A percentile compares a stretch with the other conserved stretches of the same genome.
phyloP scores from a whole-genome alignment of 2,888 invertebrate genomes.

The Pyrrhosoma nymphula region DNA sequence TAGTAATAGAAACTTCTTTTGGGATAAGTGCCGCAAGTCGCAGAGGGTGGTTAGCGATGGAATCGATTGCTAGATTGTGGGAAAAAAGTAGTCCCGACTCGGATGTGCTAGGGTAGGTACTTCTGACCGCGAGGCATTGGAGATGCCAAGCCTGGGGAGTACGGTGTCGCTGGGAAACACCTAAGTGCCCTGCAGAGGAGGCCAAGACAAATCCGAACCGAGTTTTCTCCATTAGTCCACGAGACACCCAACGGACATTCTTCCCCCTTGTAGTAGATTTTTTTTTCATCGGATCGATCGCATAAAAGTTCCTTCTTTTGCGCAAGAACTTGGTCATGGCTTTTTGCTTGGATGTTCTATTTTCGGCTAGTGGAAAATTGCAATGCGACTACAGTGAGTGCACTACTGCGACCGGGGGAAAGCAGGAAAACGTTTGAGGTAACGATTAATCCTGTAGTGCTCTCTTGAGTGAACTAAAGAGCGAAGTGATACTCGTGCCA shows the following conservation, averaged over 20 bases:
- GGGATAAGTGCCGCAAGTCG: background rate
- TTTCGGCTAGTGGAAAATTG: background rate
- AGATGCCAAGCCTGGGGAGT: background rate
- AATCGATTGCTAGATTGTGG: background rate
- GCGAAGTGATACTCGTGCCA: background rate
- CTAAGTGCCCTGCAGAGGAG: background rate
- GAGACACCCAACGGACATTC: background rate
- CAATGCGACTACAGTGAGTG: background rate
- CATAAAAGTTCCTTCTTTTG: background rate
- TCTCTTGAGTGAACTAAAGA: background rate
- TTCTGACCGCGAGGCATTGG: background rate
- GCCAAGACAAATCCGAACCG: background rate
- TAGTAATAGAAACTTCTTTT: background rate
- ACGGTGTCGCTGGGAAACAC: background rate
- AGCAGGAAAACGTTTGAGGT: background rate
- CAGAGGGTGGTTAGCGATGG: background rate
- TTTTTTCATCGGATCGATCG: background rate
- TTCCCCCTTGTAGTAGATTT: background rate
- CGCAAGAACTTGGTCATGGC: background rate
- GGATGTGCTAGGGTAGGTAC: background rate
- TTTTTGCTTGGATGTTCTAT: background rate
- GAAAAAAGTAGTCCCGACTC: background rate
- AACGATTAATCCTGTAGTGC: background rate
- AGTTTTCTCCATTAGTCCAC: conserved; percentile 1
- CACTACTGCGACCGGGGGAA: background rate